phyloP scores from a whole-genome alignment of 2,113 vertebrate species.

The Crotalus tigris region DNA sequence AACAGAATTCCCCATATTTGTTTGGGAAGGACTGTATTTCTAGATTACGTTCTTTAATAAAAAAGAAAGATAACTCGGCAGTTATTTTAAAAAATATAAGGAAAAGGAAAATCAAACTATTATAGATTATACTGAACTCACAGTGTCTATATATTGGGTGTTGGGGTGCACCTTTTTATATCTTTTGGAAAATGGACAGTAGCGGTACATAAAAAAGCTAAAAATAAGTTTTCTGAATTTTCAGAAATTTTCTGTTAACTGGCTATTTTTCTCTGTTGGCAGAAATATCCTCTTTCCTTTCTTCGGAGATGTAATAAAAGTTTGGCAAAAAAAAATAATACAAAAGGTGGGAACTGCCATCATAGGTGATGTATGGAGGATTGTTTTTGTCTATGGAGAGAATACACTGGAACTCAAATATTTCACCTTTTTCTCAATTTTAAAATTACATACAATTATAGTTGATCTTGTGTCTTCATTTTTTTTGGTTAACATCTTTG shows the following conservation, averaged over 20 bases:
- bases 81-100: not conserved
- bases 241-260: not conserved
- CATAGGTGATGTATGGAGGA: no score
- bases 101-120: not conserved
- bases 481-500: no score
- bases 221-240: not conserved
- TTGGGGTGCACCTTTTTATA: not conserved
- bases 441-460: no score
- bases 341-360: no score
- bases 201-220: not conserved
- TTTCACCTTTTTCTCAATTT: no score
- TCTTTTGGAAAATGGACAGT: not conserved
- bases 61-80: not conserved
- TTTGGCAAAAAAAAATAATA: no score
- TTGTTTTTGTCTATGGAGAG: no score
- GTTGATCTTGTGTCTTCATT: no score
- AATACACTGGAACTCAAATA: no score
- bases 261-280: not conserved
- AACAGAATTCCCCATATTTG: not conserved
- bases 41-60: not conserved
- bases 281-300: not conserved
- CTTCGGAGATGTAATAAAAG: not conserved
- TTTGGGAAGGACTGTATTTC: not conserved
- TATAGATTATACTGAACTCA: not conserved
- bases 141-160: not conserved